These are phyloP conservation scores for Noturus placidus DNA, from an alignment of 2,113 vertebrate species.

Conservation along the genomic window DNA sequence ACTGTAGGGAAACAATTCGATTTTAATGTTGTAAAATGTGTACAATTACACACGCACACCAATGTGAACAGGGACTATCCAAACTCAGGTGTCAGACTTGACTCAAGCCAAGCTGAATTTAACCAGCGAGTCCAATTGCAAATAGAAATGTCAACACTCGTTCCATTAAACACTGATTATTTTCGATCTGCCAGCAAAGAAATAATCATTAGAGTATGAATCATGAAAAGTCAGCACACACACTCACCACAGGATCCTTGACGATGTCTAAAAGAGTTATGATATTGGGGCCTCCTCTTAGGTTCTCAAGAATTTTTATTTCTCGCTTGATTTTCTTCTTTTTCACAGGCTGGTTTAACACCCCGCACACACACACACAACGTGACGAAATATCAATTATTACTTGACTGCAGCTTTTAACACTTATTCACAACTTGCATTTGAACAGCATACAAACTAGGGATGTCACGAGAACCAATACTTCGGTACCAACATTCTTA, in stretches of 20 bases:
- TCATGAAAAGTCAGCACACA: background rate
- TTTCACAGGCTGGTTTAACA: constrained; percentile 76
- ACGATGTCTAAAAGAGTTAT: constrained; percentile 85
- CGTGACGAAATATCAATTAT: too few relatives aligned
- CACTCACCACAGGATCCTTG: constrained; percentile 83
- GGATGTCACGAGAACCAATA: too few relatives aligned
- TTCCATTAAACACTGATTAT: background rate
- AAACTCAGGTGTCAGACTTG: background rate
- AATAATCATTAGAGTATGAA: background rate
- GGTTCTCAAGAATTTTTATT: constrained; percentile 86
- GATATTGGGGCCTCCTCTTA: constrained; percentile 83
- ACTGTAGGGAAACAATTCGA: constrained; percentile 61
- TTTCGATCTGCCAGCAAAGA: background rate
- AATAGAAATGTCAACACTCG: background rate
- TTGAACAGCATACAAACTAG: background rate
- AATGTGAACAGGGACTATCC: background rate
- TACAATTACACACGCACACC: background rate
- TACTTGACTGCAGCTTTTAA: too few relatives aligned
- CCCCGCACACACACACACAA: background rate
- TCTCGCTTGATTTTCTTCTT: constrained; percentile 91
- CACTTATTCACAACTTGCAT: background rate
- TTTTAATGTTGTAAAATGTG: background rate
- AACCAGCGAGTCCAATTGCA: background rate
- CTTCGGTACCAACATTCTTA: too few relatives aligned
- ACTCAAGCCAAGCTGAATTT: background rate